These are phyloP conservation scores for Apoderus coryli DNA, from an alignment of 2,888 invertebrate genomes.

Conservation along the genomic window DNA sequence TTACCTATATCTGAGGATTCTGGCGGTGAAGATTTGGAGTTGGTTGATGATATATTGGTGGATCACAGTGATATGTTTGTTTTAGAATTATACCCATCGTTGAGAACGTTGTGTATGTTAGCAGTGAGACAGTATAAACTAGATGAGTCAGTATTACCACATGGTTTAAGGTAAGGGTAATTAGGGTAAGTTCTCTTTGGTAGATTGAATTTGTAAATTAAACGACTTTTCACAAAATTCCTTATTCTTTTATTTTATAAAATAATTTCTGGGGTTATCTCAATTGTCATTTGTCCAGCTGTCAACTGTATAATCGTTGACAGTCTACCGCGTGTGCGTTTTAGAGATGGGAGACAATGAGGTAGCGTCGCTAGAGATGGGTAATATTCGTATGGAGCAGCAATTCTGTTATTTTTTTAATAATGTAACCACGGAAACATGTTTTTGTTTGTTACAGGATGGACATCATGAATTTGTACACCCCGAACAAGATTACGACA, in stretches of 20 bases:
- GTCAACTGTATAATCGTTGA: no score
- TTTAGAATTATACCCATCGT: slow-evolving; percentile 60
- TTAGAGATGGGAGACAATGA: no score
- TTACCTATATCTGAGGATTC: slow-evolving; percentile 11
- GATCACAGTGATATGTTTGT: slow-evolving; percentile 77
- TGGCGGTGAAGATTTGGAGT: slow-evolving; percentile 8
- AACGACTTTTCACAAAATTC: neutral
- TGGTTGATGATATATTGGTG: slow-evolving; percentile 38
- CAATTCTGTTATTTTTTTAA: no score
- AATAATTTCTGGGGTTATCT: no score
- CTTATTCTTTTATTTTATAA: slow-evolving; percentile 3
- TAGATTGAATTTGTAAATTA: neutral
- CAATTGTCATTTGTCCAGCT: no score
- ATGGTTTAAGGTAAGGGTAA: slow-evolving; percentile 40
- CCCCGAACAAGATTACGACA: slow-evolving; percentile 53
- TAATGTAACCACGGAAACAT: no score
- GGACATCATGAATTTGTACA: slow-evolving; percentile 54
- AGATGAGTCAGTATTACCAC: slow-evolving; percentile 47
- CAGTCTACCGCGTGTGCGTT: no score
- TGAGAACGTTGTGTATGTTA: slow-evolving; percentile 58
- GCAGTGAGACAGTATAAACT: slow-evolving; percentile 49
- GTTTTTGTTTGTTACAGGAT: slow-evolving; percentile 36
- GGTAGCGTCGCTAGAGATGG: no score
- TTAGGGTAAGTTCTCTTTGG: slow-evolving; percentile 4
- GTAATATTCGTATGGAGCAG: no score